A percentile compares a stretch with the other conserved stretches of the same genome.
Evolutionary conservation across 2,888 invertebrate genomes (phyloP).

Genomic region (Ellobium chinense): DNA sequence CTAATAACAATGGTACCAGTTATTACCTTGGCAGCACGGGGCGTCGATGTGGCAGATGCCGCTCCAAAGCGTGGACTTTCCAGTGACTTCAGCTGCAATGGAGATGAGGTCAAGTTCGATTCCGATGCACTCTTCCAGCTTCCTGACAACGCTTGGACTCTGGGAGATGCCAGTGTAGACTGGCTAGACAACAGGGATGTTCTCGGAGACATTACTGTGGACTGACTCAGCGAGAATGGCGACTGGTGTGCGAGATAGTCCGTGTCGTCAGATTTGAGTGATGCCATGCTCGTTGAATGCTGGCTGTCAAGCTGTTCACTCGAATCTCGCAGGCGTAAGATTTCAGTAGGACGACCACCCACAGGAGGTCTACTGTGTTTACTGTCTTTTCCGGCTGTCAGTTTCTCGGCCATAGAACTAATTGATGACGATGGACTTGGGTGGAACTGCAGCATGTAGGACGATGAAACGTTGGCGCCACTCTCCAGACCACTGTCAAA

Average conservation of each 20-base stretch:
- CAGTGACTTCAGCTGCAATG: neutral
- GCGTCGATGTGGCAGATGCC: neutral
- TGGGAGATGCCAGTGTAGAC: neutral
- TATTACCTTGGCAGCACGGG: neutral
- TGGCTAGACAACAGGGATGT: neutral
- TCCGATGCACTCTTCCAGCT: conserved; percentile 3
- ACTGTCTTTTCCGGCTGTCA: neutral
- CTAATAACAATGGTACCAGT: neutral
- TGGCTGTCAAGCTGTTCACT: neutral
- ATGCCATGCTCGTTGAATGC: neutral
- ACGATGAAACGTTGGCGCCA: conserved; percentile 36
- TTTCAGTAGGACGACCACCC: conserved; percentile 34
- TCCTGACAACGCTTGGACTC: neutral
- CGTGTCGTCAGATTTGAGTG: neutral
- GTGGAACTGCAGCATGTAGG: conserved; percentile 9
- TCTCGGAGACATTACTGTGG: neutral
- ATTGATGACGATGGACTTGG: neutral
- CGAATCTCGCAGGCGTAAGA: conserved; percentile 17
- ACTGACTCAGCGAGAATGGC: neutral
- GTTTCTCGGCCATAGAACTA: conserved; percentile 17
- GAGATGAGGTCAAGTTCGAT: neutral
- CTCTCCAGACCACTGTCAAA: conserved; percentile 49
- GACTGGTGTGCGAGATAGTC: neutral
- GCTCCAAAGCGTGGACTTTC: neutral
- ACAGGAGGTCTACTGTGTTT: neutral